Evolutionary conservation across 2,797 vertebrate genomes (phyloP).

Genomic region (Cetoscarus ocellatus): DNA sequence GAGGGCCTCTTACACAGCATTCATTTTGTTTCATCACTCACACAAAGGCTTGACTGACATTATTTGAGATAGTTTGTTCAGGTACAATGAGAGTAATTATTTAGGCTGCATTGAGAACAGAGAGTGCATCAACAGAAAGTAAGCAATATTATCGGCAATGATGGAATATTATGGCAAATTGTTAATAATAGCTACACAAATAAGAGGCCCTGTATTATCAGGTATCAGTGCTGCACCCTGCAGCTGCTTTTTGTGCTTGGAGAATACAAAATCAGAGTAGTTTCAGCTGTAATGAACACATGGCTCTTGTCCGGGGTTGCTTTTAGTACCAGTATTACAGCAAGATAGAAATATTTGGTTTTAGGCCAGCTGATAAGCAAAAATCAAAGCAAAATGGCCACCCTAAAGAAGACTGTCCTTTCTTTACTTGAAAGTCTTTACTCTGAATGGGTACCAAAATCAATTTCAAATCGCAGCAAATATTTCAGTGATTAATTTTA

Average conservation of each 20-base stretch:
- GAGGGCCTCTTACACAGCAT: slow-evolving; percentile 71
- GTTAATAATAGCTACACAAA: slow-evolving; percentile 49
- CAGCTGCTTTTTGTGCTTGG: slow-evolving; percentile 7
- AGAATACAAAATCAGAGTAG: slow-evolving; percentile 15
- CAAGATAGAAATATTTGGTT: neutral
- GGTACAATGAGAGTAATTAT: slow-evolving; percentile 77
- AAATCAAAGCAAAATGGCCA: slow-evolving; percentile 18
- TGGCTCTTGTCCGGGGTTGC: slow-evolving; percentile 19
- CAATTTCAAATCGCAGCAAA: too few relatives aligned
- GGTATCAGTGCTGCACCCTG: neutral
- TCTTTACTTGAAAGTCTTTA: too few relatives aligned
- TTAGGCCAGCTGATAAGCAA: slow-evolving; percentile 15
- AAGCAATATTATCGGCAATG: slow-evolving; percentile 54
- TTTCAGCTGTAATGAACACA: neutral
- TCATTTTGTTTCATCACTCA: slow-evolving; percentile 73
- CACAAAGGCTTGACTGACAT: slow-evolving; percentile 73
- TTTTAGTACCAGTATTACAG: neutral
- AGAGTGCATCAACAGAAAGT: slow-evolving; percentile 44
- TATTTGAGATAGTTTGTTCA: slow-evolving; percentile 74
- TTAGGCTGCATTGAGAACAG: slow-evolving; percentile 46
- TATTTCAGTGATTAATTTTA: too few relatives aligned
- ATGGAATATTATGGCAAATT: slow-evolving; percentile 48
- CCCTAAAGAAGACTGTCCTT: neutral
- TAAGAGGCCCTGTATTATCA: slow-evolving; percentile 8
- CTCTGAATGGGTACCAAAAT: too few relatives aligned